phyloP scores from a whole-genome alignment of 2,113 vertebrate genomes.

The Tursiops truncatus region DNA sequence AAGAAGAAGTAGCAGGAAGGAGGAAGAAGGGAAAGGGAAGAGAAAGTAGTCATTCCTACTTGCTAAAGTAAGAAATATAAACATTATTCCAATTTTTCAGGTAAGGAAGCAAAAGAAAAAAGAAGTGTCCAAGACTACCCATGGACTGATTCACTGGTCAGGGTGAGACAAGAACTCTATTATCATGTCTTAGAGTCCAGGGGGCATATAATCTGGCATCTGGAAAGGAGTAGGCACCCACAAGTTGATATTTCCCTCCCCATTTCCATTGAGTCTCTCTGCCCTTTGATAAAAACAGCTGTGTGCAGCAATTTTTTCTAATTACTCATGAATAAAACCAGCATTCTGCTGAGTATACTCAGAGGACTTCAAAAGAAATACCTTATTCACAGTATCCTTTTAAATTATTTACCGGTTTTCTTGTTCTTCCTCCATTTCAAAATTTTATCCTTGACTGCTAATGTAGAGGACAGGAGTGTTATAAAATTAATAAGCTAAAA shows the following conservation, averaged over 20 bases:
- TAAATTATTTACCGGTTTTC: background rate
- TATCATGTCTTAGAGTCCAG: background rate
- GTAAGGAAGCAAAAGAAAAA: background rate
- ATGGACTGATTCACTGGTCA: background rate
- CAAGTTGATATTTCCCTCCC: background rate
- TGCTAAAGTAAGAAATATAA: background rate
- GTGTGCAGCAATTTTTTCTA: background rate
- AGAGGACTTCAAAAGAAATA: background rate
- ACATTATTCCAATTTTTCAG: background rate
- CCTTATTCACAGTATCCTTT: background rate
- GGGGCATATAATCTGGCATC: background rate
- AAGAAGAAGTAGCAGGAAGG: background rate
- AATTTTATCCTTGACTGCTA: background rate
- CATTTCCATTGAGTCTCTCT: background rate
- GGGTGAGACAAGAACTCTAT: background rate
- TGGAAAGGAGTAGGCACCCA: background rate
- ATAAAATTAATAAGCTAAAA: slow-evolving; percentile 6
- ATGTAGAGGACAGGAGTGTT: background rate
- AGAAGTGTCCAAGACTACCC: background rate
- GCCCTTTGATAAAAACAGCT: background rate
- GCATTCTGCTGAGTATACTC: background rate
- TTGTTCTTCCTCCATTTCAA: background rate
- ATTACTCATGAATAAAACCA: background rate
- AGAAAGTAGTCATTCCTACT: background rate
- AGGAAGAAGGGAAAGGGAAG: background rate